phyloP scores from a whole-genome alignment of 2,113 vertebrate species.

The Pavo muticus region DNA sequence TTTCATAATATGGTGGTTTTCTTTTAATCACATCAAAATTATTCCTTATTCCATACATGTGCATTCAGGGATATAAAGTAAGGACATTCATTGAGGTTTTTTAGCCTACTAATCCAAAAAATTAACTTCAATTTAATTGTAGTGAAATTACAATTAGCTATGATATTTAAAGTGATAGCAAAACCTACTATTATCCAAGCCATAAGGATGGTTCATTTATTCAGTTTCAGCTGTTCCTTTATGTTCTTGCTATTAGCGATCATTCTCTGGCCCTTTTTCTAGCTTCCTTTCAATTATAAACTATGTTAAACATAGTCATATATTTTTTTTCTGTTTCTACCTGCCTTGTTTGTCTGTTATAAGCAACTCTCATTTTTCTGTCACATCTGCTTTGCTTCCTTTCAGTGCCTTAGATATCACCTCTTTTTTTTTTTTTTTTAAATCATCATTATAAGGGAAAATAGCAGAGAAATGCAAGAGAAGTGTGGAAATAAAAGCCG shows the following conservation, averaged over 20 bases:
- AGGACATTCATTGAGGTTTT: not conserved
- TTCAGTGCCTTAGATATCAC: not conserved
- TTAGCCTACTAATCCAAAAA: constrained; percentile 20
- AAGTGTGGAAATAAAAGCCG: not conserved
- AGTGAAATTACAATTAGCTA: constrained; percentile 15
- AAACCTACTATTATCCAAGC: constrained; percentile 1
- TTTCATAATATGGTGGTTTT: not conserved
- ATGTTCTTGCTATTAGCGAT: not conserved
- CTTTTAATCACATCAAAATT: not conserved
- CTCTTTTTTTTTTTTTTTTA: not conserved
- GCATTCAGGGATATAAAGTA: not conserved
- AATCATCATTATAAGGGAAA: not conserved
- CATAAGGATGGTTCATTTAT: not conserved
- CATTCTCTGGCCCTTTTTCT: not conserved
- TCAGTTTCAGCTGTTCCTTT: constrained; percentile 39
- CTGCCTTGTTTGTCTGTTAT: not conserved
- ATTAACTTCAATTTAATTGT: constrained; percentile 1
- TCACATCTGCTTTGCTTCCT: not conserved
- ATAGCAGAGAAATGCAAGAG: not conserved
- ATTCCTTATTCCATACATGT: not conserved
- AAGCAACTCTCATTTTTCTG: not conserved
- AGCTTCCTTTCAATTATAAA: constrained; percentile 13
- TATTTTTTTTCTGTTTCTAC: not conserved
- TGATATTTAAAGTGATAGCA: not conserved
- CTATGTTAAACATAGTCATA: not conserved